phyloP scores from a whole-genome alignment of 1,140 invertebrate genomes.

The Pteromalus puparum region DNA sequence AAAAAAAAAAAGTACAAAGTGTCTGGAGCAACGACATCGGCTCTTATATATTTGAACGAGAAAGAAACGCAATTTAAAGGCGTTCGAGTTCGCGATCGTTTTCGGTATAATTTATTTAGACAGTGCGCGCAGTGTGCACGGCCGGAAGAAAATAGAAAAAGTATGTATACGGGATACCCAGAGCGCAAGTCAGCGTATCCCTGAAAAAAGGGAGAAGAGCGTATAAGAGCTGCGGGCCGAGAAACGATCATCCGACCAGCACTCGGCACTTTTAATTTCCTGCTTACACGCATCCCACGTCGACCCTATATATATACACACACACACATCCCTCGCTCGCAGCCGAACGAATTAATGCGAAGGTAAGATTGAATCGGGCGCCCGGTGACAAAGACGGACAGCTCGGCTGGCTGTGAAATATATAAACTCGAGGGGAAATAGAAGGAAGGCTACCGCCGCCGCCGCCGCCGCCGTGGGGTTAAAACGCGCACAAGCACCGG shows the following conservation, averaged over 20 bases:
- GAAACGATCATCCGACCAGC: neutral
- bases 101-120: neutral
- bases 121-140: too few species aligned
- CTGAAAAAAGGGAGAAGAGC: neutral
- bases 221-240: neutral
- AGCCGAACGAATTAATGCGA: constrained; percentile 38
- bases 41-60: too few species aligned
- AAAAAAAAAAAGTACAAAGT: too few species aligned
- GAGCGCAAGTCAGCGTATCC: neutral
- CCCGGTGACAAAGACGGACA: constrained; percentile 34
- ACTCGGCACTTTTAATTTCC: constrained; percentile 34
- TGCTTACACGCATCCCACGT: neutral
- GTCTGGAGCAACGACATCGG: too few species aligned
- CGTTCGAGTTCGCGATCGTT: neutral
- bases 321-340: neutral
- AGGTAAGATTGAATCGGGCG: constrained; percentile 41
- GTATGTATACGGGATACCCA: too few species aligned
- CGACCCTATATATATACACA: neutral
- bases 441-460: neutral
- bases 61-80: too few species aligned
- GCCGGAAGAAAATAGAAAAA: neutral
- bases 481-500: neutral
- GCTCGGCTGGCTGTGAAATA: neutral
- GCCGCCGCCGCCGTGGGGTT: neutral
- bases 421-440: constrained; percentile 22